phyloP scores from a whole-genome alignment of 2,797 vertebrate genomes.

The Acipenser ruthenus region DNA sequence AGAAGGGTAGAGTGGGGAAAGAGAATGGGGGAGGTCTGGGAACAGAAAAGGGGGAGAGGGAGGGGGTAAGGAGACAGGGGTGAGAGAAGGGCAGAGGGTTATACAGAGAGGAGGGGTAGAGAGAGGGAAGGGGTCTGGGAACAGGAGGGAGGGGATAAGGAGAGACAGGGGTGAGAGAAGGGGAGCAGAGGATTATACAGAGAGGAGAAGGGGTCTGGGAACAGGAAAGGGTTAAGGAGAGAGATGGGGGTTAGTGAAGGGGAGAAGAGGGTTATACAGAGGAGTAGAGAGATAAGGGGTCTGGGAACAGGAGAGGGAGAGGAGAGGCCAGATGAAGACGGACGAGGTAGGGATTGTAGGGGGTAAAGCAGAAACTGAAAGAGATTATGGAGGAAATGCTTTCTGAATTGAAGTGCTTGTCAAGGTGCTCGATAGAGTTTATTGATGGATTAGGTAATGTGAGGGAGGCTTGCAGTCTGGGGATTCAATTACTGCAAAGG shows the following conservation, averaged over 20 bases:
- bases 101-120: constrained; percentile 33
- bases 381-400: too few species aligned
- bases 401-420: too few species aligned
- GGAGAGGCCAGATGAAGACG: constrained; percentile 4
- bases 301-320: constrained; percentile 10
- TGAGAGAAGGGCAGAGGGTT: constrained; percentile 52
- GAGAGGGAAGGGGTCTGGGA: constrained; percentile 19
- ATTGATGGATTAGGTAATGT: too few species aligned
- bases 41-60: constrained; percentile 61
- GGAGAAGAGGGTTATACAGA: constrained; percentile 12
- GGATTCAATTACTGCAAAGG: too few species aligned
- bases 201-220: neutral
- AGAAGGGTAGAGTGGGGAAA: neutral
- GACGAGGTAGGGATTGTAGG: too few species aligned
- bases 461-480: too few species aligned
- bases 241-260: constrained; percentile 12
- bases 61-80: constrained; percentile 61
- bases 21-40: constrained; percentile 44
- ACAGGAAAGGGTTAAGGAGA: constrained; percentile 1
- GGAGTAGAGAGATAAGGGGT: constrained; percentile 7
- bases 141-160: neutral
- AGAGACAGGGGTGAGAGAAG: neutral
- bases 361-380: too few species aligned
- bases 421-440: too few species aligned
- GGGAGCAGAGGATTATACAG: neutral